Conservation (phyloP, 2,888 invertebrate genomes). For the Pyrrhosoma nymphula region DNA sequence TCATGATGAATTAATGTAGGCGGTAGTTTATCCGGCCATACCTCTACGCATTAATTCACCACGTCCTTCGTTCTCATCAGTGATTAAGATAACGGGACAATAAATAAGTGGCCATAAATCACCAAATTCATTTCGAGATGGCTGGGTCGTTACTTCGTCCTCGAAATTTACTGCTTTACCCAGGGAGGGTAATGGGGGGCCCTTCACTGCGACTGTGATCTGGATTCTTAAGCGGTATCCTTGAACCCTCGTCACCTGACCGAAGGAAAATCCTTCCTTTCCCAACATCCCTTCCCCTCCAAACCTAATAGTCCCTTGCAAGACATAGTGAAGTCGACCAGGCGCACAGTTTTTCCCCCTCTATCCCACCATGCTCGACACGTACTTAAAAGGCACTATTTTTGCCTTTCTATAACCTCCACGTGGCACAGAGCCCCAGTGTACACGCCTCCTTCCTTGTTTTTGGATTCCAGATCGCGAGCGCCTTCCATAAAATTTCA, state of each 20-base stretch:
- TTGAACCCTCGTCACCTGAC: slow-evolving; percentile 6
- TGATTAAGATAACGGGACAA: background rate
- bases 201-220: background rate
- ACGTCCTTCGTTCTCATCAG: background rate
- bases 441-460: background rate
- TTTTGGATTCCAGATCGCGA: background rate
- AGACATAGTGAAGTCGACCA: background rate
- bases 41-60: too few species aligned
- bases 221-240: background rate
- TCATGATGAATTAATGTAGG: too few species aligned
- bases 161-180: background rate
- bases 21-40: too few species aligned
- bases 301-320: background rate
- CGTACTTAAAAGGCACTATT: background rate
- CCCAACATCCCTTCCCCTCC: background rate
- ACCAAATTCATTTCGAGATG: background rate
- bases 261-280: background rate
- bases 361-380: background rate
- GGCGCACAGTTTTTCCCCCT: background rate
- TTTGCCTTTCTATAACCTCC: slow-evolving; percentile 10
- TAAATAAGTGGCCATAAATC: background rate
- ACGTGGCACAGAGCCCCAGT: background rate
- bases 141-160: background rate
- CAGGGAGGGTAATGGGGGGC: background rate
- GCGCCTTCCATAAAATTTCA: slow-evolving; percentile 20